Base-by-base conservation (phyloP, 2,797 vertebrate species). In the Knipowitschia caucasica region DNA sequence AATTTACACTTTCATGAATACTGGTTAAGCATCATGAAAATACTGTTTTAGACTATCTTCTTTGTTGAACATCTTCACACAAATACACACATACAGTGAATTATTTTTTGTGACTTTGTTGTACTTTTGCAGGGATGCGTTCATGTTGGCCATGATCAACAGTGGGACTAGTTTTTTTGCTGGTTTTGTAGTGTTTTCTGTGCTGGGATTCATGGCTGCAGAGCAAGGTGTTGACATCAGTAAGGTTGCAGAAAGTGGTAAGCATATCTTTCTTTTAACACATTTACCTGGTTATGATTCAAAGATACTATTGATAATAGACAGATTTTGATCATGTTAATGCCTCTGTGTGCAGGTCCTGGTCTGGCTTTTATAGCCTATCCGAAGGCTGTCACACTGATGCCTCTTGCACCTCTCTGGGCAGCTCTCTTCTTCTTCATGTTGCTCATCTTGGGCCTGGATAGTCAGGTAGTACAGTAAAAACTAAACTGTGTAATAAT, bases 371-470 rank as follows among this genome's bases (percentile, higher is more conserved):
- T 93, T 61, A 93, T 93, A 62, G 92, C 91, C 10, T 93, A 93
- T 67, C 92, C 92, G n/a, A 93, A 93, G 78, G 92, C 92, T 35
- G 92, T 93, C 57, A 91, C 92, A 17, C 85, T 93, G 74, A 93
- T 93, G 92, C 92, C 92, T 49, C 69, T 92, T 61, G 91, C 92
- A 1, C 92, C 91, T 0, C 74, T 93, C 57, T 93, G 92, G 92
- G 91, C 92, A 10, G 90, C 90, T 7, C 87, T 93, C 15, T 93
- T 93, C 86, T 93, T 93, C 84, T 90, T 92, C 64, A 93, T 93
- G 92, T 79, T 93, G 69, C 87, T 93, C 38, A 81, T 92, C 43
- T 84, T 93, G 60, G 92, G 92, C 52, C 76, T 93, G 64, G 92
- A 92, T 78, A 93, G 92, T 65, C 92, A 93, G 91, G 92, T 92